Evolutionary conservation across 2,888 invertebrate species (phyloP), one percentile per base, ranked within the genome.

Genomic region (Eudasyphora cyanicolor): DNA sequence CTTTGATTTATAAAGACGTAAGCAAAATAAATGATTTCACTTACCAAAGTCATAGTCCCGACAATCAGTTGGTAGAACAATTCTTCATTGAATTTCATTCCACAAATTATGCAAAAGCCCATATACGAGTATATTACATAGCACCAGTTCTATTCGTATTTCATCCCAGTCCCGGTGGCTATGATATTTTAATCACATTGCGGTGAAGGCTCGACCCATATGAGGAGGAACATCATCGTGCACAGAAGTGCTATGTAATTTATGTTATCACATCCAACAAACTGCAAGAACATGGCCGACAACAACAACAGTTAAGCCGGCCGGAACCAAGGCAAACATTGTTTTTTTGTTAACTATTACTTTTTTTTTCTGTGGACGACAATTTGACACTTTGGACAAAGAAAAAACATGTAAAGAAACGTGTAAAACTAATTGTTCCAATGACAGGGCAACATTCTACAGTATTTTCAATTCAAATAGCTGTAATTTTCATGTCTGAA

Each of bases 181-280:
- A 73, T 73, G 8, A n/a, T 73, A 73, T 38, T 54, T 73, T 42
- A 38, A 54, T 73, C 35, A 35, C 38, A 10, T 54, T 54, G 35
- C n/a, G n/a, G n/a, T 73, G 19, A 14, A 57, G 24, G 38, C 35
- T 21, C 35, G 7, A 54, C 2, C 24, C 24, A 45, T 45, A 45
- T 45, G n/a, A 45, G 24, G n/a, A 45, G n/a, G 3, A 57, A 24
- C 49, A 24, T 12, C 21, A 24, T 19, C 8, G 19, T 54, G 54
- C 54, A 24, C 12, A 8, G 24, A 57, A 24, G 57, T 27, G 57
- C 14, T 4, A 14, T 4, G 12, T 27, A 57, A 57, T 57, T 24
- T 27, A 57, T 57, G 27, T 57, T 57, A 27, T 57, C 12, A 27
- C 14, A 14, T 10, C 6, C n/a, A 12, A 8, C 27, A 57, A 57